Evolutionary conservation across 2,113 vertebrate species (phyloP).

Genomic region (Vombatus ursinus): DNA sequence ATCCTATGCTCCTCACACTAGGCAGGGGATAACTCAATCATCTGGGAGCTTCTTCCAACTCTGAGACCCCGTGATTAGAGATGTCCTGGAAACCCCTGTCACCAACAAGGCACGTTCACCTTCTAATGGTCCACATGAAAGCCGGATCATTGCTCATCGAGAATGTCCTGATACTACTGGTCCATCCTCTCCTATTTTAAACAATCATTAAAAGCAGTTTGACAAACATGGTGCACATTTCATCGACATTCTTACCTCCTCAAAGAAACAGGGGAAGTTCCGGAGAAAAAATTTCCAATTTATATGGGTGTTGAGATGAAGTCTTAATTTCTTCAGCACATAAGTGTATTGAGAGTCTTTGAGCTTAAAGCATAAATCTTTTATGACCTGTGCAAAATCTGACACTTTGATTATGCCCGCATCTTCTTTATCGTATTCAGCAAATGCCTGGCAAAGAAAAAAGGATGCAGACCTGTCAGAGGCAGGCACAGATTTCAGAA

Average conservation of each 20-base stretch:
- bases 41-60: too few relatives aligned
- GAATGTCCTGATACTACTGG: background rate
- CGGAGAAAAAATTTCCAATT: constrained; percentile 84
- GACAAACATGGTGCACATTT: background rate
- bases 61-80: background rate
- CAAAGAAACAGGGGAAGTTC: constrained; percentile 69
- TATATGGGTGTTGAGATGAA: constrained; percentile 72
- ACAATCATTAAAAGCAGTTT: constrained; percentile 4
- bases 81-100: background rate
- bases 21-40: too few relatives aligned
- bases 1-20: background rate
- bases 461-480: constrained; percentile 32
- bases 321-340: constrained; percentile 79
- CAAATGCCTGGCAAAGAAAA: constrained; percentile 79
- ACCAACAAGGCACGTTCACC: background rate
- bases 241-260: constrained; percentile 69
- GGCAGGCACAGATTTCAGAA: background rate
- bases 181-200: background rate
- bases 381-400: constrained; percentile 83
- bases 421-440: constrained; percentile 78
- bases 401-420: constrained; percentile 75
- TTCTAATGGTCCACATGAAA: background rate
- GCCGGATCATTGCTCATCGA: background rate
- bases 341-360: constrained; percentile 81
- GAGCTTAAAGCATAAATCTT: constrained; percentile 81